phyloP scores from a whole-genome alignment of 2,888 invertebrate genomes.

The Cremastinae sp. region DNA sequence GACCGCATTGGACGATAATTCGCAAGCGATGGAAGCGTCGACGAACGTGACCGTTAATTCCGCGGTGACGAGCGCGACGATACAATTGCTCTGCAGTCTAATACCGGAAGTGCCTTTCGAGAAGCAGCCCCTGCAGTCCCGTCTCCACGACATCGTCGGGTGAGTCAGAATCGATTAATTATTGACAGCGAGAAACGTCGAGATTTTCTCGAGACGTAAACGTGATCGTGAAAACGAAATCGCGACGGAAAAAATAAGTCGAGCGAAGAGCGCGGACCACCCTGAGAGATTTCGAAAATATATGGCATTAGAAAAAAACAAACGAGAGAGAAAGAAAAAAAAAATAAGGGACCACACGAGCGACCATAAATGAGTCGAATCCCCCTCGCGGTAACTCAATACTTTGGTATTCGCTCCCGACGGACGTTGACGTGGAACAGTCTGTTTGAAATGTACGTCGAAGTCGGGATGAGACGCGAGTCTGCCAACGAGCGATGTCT shows the following conservation, averaged over 20 bases:
- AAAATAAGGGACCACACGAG: conserved; percentile 63
- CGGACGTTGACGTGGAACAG: conserved; percentile 69
- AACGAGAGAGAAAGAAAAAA: too few relatives aligned
- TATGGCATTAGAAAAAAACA: conserved; percentile 1
- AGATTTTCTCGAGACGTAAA: too few relatives aligned
- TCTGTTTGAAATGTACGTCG: conserved; percentile 69
- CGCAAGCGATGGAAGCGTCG: conserved; percentile 74
- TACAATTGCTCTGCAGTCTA: conserved; percentile 82
- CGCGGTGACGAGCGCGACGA: conserved; percentile 80
- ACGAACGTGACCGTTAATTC: conserved; percentile 75
- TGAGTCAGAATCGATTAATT: conserved; percentile 75
- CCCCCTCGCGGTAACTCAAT: conserved; percentile 67
- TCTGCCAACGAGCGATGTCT: conserved; percentile 3
- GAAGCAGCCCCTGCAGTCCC: conserved; percentile 77
- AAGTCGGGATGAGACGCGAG: conserved; percentile 8
- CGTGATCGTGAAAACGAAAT: not conserved
- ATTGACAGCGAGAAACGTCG: not conserved
- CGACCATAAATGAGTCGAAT: conserved; percentile 43
- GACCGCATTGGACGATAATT: conserved; percentile 74
- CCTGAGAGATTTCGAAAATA: conserved; percentile 50
- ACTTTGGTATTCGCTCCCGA: conserved; percentile 61
- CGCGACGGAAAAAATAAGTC: not conserved
- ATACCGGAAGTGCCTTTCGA: conserved; percentile 81
- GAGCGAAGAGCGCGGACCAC: conserved; percentile 51
- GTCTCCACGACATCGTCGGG: conserved; percentile 83